These are phyloP conservation scores for Nesogale talazaci DNA, from an alignment of 2,113 vertebrate genomes.

Conservation along the genomic window DNA sequence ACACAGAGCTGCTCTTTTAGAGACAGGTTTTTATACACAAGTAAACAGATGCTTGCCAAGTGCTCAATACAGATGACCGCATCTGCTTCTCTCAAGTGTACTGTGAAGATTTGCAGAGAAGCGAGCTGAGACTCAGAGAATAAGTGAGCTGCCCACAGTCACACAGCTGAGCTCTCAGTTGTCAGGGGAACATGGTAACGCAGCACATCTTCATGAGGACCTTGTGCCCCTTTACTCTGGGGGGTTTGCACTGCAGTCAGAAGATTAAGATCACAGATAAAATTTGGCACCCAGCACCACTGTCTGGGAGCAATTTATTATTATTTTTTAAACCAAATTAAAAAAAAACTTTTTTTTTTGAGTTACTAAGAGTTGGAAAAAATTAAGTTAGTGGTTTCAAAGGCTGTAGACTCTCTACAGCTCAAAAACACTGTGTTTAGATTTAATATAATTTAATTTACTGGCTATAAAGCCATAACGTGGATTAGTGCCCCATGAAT, in stretches of 20 bases:
- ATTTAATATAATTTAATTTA: slow-evolving; percentile 84
- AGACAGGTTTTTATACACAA: slow-evolving; percentile 14
- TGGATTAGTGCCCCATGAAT: slow-evolving; percentile 75
- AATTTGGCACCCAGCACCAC: slow-evolving; percentile 79
- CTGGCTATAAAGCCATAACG: slow-evolving; percentile 80
- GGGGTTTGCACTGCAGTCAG: slow-evolving; percentile 77
- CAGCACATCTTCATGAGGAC: slow-evolving; percentile 40
- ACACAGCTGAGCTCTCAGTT: background rate
- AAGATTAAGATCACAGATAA: slow-evolving; percentile 79
- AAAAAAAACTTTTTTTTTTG: slow-evolving; percentile 79
- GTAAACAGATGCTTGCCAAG: slow-evolving; percentile 2
- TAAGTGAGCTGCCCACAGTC: background rate
- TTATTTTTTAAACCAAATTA: slow-evolving; percentile 81
- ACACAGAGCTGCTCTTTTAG: background rate
- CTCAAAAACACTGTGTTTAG: slow-evolving; percentile 84
- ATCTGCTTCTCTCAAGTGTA: slow-evolving; percentile 53
- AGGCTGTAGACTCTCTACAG: slow-evolving; percentile 83
- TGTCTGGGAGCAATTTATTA: slow-evolving; percentile 85
- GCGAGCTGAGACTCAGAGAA: background rate
- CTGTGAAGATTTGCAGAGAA: slow-evolving; percentile 14
- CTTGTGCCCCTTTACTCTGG: slow-evolving; percentile 44
- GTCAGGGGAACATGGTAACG: background rate
- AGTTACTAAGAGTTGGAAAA: slow-evolving; percentile 78
- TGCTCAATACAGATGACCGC: slow-evolving; percentile 36
- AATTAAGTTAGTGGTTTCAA: slow-evolving; percentile 86